Base-by-base conservation (phyloP, 2,888 invertebrate species). In the Anticlea derivata region DNA sequence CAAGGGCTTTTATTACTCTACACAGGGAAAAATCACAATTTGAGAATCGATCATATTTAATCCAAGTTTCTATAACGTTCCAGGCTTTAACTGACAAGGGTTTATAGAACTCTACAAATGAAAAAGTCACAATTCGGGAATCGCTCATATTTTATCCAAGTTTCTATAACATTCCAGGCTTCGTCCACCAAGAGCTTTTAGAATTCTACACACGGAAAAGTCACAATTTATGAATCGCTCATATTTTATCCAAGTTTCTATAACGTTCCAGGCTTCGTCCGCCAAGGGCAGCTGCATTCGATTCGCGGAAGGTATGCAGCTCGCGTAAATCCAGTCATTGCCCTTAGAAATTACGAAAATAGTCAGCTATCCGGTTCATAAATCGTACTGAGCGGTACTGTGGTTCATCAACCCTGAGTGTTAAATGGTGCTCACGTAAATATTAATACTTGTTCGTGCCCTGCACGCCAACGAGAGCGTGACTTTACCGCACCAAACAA, bases 341-440 rank as follows among this genome's bases (percentile, higher is more conserved):
- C 55, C 47, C 54, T 55, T 56, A 61, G 48, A 64, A 58, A 58
- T 58, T 58, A 56, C 51, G 48, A 53, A 67, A 64, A 67, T 62
- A 60, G 60, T 52, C 60, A 62, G 55, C 49, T 57, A 60, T 52
- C 52, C 58, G 50, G 41, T 57, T 57, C 58, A 63, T 66, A 58
- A 57, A 61, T 67, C 57, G 65, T 64, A 49, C 57, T 55, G 37
- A 75, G 80, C 80, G 72, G 80, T 76, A 78, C 60, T 56, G 59
- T 53, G 61, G 85, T 79, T 84, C 86, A 71, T 75, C 77, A 82
- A 85, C 82, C 86, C 76, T 68, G 50, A 39, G 50, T 61, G 65
- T 60, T 53, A 57, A 63, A 80, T 75, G 72, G 58, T 66, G 57
- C 71, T 78, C 83, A 85, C 83, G 83, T 82, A 70, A 65, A 72